phyloP scores from a whole-genome alignment of 2,888 invertebrate species.

The Pelosia muscerda region DNA sequence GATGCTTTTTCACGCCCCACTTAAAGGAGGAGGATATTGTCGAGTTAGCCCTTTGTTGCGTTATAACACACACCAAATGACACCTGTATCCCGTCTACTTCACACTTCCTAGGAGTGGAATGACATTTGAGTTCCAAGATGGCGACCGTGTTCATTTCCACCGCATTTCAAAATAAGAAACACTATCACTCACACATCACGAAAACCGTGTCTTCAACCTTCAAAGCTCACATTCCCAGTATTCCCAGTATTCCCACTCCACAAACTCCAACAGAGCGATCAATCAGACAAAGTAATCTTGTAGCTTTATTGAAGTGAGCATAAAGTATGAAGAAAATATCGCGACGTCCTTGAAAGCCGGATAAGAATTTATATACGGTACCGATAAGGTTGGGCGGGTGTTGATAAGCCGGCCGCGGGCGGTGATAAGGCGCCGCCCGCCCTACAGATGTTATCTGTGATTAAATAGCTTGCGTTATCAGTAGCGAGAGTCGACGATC shows the following conservation, averaged over 20 bases:
- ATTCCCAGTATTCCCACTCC: not conserved
- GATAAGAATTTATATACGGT: conserved; percentile 76
- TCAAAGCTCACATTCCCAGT: no score
- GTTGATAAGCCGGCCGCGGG: conserved; percentile 71
- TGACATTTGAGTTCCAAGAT: no score
- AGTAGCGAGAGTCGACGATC: conserved; percentile 67
- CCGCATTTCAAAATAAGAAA: not conserved
- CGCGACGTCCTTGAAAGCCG: conserved; percentile 61
- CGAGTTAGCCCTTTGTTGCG: no score
- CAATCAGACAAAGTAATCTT: conserved; percentile 42
- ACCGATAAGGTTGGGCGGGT: conserved; percentile 69
- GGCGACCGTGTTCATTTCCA: no score
- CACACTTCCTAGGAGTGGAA: no score
- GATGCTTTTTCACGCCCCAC: no score
- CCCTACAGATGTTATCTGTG: conserved; percentile 79
- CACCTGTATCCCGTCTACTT: no score
- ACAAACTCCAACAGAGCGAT: conserved; percentile 21
- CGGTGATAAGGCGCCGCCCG: conserved; percentile 76
- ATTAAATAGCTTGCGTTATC: conserved; percentile 82
- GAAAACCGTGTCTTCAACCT: not conserved
- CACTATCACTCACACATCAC: not conserved
- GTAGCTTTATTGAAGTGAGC: conserved; percentile 46
- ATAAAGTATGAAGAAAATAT: conserved; percentile 49
- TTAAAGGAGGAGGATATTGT: no score
- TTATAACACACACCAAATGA: no score